Base-by-base conservation (phyloP, 2,797 vertebrate genomes). In the Myoxocephalus aenaeus region DNA sequence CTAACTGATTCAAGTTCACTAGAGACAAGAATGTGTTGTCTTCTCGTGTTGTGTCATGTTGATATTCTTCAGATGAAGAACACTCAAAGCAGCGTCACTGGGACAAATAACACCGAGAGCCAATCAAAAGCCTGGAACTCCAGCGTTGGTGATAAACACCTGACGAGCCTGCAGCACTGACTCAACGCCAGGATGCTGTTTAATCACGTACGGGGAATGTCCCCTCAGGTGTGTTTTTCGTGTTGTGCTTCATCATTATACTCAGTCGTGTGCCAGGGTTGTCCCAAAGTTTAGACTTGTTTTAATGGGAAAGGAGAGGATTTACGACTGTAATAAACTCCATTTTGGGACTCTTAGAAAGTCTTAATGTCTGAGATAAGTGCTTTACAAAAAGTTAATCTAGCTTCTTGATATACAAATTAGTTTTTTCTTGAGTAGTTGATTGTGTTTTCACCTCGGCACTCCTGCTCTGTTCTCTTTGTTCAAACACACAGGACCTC, bases 171-270 rank as follows among this genome's bases (percentile, higher is more conserved):
- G 54, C n/a, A 48, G 73, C 44, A 12, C 27, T 89, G 87, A 90
- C 48, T 90, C 84, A 79, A 4, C 54, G 1, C 32, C 80, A 77
- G 72, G 53, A 82, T 56, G 80, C 29, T 83, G 85, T 79, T 89
- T 62, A 17, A 70, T 91, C 89, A 88, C 50, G 67, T 36, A 67
- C 8, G 0, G 46, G 83, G 87, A 90, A 90, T 87, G 78, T 70
- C 22, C 71, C 86, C 75, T 75, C 15, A 70, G 86, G 77, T 75
- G 65, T 76, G 79, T 79, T 87, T 70, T 54, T 12, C 2, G 46
- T 25, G 22, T 46, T 75, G 53, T 66, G n/a, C 62, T 77, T 75
- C 32, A 72, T 75, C 63, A 38, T 9, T 36, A 27, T 27, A 7
- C 29, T 72, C 44, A 0, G 25, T 51, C 2, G 3, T 73, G 27